Evolutionary conservation across 1,140 invertebrate genomes (phyloP), one percentile per base, ranked within the genome.

Genomic region (Bombus fervidus): DNA sequence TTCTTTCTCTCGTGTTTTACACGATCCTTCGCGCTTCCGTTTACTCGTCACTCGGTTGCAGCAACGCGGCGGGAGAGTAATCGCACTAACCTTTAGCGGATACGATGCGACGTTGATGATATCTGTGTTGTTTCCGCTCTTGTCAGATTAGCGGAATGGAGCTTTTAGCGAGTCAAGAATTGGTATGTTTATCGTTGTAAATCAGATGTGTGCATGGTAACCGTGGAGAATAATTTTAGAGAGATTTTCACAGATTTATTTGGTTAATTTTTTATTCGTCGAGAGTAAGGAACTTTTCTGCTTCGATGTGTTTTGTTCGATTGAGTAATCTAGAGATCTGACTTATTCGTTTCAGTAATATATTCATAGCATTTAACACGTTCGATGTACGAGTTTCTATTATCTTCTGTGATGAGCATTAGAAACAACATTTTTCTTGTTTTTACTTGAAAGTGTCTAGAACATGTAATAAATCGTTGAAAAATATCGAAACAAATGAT

Each of bases 21-120:
- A 66, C 78, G 87, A 86, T 69, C 76, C 84, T 84, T 79, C 69
- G 75, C 69, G 57, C 34, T 22, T 78, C 81, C 66, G 74, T 88
- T 84, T 87, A 74, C 86, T 87, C 85, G 78, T 86, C 86, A 79
- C 86, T 78, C 69, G 78, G 69, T 71, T 83, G 62, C 86, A 28
- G 47, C 79, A 74, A 53, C 73, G 43, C 62, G 66, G 34, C 66
- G 83, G 64, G 53, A 75, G 80, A 84, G 86, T 87, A 87, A 88
- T 84, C 80, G 86, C 74, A 71, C 69, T 62, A 77, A 87, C 81
- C 86, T 88, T 84, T 79, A 57, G 74, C 41, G 77, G 62, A 66
- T 22, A 25, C 22, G 31, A 43, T 12, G 12, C n/a, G 37, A 77
- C 37, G 53, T 53, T 28, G n/a, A 34, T 28, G n/a, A 31, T 22